Evolutionary conservation across 2,888 invertebrate species (phyloP), one percentile per base, ranked within the genome.

Genomic region (Diarsia brunnea): DNA sequence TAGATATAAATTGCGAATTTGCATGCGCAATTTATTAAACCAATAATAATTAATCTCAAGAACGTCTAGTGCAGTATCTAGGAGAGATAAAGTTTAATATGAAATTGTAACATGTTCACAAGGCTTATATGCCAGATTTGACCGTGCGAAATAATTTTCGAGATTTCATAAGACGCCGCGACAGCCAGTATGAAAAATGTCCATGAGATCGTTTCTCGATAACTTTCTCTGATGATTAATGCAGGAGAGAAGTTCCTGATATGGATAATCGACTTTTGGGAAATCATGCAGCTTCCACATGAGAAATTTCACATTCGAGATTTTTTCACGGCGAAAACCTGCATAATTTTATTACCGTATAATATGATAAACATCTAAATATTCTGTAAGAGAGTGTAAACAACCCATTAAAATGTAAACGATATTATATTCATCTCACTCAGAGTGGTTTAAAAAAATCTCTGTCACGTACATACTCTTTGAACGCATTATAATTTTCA

Each of bases 201-300:
- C 55, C 69, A 75, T 19, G 58, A 61, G 60, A 65, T 73, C 67
- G 69, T 69, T 85, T 80, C 82, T 70, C 75, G 71, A 76, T 78
- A 65, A 85, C 88, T 86, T 87, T 86, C 88, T 69, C 88, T 19
- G 38, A 49, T 78, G 70, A 78, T 78, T 79, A 74, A 84, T 83
- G 69, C 60, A 45, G 73, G 31, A 64, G 69, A 49, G 43, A 63
- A 61, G 55, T 27, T 79, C 84, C 84, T 43, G 24, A 74, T 77
- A 87, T 75, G 86, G 88, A 69, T 55, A 75, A 45, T 64, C 78
- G 21, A 69, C 71, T 87, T 87, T 88, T 82, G 75, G 79, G 58
- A 72, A 74, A 61, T 43, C 21, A 81, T 72, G 49, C 69, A 61
- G 27, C 51, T 49, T 77, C 65, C 43, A 31, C 63, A 61, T 27